A percentile compares a stretch with the other conserved stretches of the same genome.
phyloP scores from a whole-genome alignment of 2,888 invertebrate species.

The Caenorhabditis panamensis region DNA sequence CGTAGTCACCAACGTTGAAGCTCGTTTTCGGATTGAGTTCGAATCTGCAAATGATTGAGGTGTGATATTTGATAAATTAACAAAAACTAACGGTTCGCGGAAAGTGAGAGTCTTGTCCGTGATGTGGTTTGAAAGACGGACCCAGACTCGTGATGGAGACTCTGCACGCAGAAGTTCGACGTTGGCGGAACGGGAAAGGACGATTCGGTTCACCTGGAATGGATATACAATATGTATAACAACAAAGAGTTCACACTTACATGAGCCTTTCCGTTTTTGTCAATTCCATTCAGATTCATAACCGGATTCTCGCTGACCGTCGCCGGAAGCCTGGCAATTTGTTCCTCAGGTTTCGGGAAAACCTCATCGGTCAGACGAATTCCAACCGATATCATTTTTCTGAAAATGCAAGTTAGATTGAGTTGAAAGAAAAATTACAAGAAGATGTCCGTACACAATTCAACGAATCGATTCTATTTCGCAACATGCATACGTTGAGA shows the following conservation, averaged over 20 bases:
- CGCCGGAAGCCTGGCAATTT: conserved; percentile 26
- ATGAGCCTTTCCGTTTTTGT: conserved; percentile 21
- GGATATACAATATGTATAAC: too few species aligned
- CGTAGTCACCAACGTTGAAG: conserved; percentile 47
- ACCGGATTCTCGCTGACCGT: conserved; percentile 21
- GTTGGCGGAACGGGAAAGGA: conserved; percentile 38
- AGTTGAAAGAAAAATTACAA: background rate
- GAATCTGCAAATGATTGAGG: conserved; percentile 49
- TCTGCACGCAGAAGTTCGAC: conserved; percentile 60
- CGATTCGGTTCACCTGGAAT: conserved; percentile 64
- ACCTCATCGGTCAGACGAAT: conserved; percentile 42
- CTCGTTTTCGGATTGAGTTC: conserved; percentile 34
- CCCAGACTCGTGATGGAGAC: conserved; percentile 67
- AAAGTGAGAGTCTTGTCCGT: conserved; percentile 57
- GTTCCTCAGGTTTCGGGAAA: conserved; percentile 34
- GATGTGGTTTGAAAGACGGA: conserved; percentile 67
- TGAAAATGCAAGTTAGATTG: background rate
- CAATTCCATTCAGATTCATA: conserved; percentile 52
- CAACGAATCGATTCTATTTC: too few species aligned
- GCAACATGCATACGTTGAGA: too few species aligned
- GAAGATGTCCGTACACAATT: too few species aligned
- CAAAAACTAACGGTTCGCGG: conserved; percentile 62
- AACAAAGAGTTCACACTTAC: too few species aligned
- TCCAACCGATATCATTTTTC: conserved; percentile 50
- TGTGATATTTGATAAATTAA: background rate